phyloP scores from a whole-genome alignment of 2,797 vertebrate species.

The Pelobates cultripes region DNA sequence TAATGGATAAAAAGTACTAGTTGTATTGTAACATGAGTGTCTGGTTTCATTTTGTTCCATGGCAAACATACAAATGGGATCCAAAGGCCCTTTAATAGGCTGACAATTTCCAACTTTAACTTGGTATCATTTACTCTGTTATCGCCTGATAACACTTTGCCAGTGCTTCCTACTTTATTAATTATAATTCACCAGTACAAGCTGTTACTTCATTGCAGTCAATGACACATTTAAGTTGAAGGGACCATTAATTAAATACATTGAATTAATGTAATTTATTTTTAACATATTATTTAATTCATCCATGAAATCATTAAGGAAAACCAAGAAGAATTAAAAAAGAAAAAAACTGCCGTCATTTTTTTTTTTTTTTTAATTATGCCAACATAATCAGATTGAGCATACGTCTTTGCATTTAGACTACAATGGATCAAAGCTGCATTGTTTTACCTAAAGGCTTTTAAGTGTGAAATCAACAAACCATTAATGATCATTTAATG shows the following conservation, averaged over 20 bases:
- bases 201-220: constrained; percentile 34
- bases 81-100: too few species aligned
- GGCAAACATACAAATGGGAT: too few species aligned
- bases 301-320: constrained; percentile 27
- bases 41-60: too few species aligned
- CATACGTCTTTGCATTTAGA: constrained; percentile 38
- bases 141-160: background rate
- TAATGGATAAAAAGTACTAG: too few species aligned
- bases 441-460: constrained; percentile 51
- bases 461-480: constrained; percentile 52
- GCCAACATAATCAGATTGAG: constrained; percentile 41
- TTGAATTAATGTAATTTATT: constrained; percentile 44
- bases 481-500: constrained; percentile 55
- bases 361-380: constrained; percentile 26
- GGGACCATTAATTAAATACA: constrained; percentile 42
- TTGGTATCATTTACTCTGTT: background rate
- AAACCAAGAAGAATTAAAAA: constrained; percentile 14
- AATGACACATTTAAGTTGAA: constrained; percentile 32
- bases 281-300: constrained; percentile 45
- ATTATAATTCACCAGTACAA: constrained; percentile 38
- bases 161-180: constrained; percentile 24
- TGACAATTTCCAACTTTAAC: too few species aligned
- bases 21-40: too few species aligned
- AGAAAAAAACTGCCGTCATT: background rate
- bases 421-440: constrained; percentile 51